phyloP scores from a whole-genome alignment of 2,113 vertebrate genomes.

The Hippotragus niger region DNA sequence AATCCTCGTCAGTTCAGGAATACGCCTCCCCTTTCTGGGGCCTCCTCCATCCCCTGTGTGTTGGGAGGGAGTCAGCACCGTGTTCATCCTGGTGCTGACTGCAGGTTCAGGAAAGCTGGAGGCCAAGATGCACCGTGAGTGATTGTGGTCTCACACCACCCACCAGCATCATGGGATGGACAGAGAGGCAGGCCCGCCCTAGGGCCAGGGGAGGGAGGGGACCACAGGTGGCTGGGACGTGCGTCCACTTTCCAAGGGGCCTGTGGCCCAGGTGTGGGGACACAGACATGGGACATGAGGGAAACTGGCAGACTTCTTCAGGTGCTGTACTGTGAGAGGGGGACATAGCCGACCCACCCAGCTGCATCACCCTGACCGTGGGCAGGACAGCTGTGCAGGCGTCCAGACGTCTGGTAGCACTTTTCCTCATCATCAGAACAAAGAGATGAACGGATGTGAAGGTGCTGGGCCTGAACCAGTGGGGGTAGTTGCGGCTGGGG shows the following conservation, averaged over 20 bases:
- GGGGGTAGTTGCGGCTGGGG: neutral
- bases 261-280: neutral
- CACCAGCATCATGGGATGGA: neutral
- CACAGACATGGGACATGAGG: neutral
- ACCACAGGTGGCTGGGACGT: neutral
- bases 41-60: neutral
- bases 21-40: neutral
- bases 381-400: fast-evolving
- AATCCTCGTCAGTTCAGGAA: neutral
- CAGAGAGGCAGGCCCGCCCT: neutral
- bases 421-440: neutral
- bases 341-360: too few species aligned
- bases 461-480: neutral
- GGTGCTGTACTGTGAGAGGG: fast-evolving
- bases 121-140: fast-evolving
- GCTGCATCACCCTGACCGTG: neutral
- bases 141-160: neutral
- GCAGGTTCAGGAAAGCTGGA: neutral
- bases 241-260: neutral
- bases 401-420: neutral
- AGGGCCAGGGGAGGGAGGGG: neutral
- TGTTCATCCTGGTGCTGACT: neutral
- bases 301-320: neutral
- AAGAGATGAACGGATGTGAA: neutral
- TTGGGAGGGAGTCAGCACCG: neutral